phyloP scores from a whole-genome alignment of 2,888 invertebrate genomes.

The Lepidocyrtoides sp. region DNA sequence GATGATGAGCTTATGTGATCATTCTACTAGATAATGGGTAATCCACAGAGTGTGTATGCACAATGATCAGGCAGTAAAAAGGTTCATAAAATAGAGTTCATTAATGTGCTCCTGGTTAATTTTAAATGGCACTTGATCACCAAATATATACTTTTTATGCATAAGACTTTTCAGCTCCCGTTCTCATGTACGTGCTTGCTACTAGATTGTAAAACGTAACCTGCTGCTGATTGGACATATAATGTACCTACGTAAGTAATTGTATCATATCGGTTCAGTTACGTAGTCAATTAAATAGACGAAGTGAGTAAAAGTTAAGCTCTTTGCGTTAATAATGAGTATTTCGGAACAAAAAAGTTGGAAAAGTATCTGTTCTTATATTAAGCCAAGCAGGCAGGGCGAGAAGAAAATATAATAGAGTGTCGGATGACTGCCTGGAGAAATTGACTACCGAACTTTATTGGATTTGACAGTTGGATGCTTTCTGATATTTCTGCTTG shows the following conservation, averaged over 20 bases:
- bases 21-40: conserved; percentile 4
- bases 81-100: neutral
- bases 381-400: neutral
- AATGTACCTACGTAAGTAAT: neutral
- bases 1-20: conserved; percentile 29
- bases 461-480: conserved; percentile 84
- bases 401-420: conserved; percentile 61
- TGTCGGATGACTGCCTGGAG: conserved; percentile 67
- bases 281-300: neutral
- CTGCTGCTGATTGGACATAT: too few species aligned
- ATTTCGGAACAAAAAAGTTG: conserved; percentile 38
- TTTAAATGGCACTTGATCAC: neutral
- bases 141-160: neutral
- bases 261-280: conserved; percentile 5
- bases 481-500: conserved; percentile 84
- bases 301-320: conserved; percentile 30
- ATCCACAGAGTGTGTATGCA: neutral
- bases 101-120: neutral
- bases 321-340: conserved; percentile 27
- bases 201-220: too few species aligned
- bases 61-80: neutral
- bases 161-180: too few species aligned
- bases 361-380: conserved; percentile 22
- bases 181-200: too few species aligned
- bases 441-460: conserved; percentile 81